These are phyloP conservation scores for Camelus dromedarius DNA, from an alignment of 2,113 vertebrate genomes.

Conservation along the genomic window DNA sequence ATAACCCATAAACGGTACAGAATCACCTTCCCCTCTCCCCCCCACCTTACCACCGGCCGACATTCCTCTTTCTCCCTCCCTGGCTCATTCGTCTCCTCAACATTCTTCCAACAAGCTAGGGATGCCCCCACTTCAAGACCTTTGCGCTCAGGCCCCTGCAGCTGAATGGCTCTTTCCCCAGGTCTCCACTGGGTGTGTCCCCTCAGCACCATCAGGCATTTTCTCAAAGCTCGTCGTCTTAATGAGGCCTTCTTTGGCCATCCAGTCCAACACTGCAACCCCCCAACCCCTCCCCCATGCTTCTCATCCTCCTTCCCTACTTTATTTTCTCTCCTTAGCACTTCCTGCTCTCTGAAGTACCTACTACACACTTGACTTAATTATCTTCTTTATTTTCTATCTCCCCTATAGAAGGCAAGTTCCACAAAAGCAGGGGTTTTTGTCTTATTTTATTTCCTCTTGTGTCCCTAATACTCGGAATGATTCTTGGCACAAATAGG, in stretches of 20 bases:
- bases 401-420: background rate
- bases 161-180: background rate
- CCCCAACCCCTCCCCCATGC: rapidly evolving
- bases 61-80: background rate
- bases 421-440: background rate
- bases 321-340: background rate
- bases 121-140: background rate
- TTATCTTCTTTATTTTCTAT: background rate
- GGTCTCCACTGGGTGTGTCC: background rate
- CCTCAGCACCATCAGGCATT: background rate
- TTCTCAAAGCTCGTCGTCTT: background rate
- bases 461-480: background rate
- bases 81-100: background rate
- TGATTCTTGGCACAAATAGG: background rate
- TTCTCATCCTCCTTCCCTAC: background rate
- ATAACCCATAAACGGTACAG: background rate
- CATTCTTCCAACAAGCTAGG: background rate
- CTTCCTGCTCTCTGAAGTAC: background rate
- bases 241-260: background rate
- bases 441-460: background rate
- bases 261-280: background rate
- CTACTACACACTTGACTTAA: background rate
- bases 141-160: background rate
- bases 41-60: background rate
- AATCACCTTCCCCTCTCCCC: background rate